Evolutionary conservation across 1,140 invertebrate species (phyloP), one percentile per base, ranked within the genome.

Genomic region (Aphelenchoides fujianensis): DNA sequence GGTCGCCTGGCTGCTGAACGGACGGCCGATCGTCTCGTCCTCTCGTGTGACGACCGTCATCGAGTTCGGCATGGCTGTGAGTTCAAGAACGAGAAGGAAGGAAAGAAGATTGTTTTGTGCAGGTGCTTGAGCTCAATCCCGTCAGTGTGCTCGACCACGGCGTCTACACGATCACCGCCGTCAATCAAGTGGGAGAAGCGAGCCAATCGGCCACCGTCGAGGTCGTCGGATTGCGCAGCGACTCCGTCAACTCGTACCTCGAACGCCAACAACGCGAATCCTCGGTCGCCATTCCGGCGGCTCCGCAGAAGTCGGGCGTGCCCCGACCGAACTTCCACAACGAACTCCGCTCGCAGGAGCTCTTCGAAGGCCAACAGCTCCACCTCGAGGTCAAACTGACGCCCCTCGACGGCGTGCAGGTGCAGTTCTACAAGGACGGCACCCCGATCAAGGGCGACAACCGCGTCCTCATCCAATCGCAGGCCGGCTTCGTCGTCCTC

Each of bases 381-480:
- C 94, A 97, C 85, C 95, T 98, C 86, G 95, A 98, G 87, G 93
- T 93, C 71, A 90, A 93, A 31, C 88, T 98, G 0, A 94, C 96
- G 77, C 95, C 95, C 23, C 92, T 97, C 52, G 94, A 94, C 70
- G 95, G 98, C 88, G 90, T 98, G 35, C 91, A 90, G 84, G 92
- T 95, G 5, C 91, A 94, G 86, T 96, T 94, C 93, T 86, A 93
- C 34, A 89, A 92, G 48, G 95, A 97, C 85, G 93, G 92, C 70
- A 90, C 93, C 68, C 90, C 92, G 30, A 91, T 95, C 76, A 88
- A 92, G 88, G 91, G 16, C 73, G 64, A 66, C 68, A 73, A 73
- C 27, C n/a, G n/a, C n/a, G n/a, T n/a, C n/a, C n/a, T n/a, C n/a
- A 70, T 55, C 30, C 48, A 70, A 41, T 61, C 55, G 28, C 92